Conservation (phyloP, 1,140 invertebrate genomes). For the Uloborus diversus region DNA sequence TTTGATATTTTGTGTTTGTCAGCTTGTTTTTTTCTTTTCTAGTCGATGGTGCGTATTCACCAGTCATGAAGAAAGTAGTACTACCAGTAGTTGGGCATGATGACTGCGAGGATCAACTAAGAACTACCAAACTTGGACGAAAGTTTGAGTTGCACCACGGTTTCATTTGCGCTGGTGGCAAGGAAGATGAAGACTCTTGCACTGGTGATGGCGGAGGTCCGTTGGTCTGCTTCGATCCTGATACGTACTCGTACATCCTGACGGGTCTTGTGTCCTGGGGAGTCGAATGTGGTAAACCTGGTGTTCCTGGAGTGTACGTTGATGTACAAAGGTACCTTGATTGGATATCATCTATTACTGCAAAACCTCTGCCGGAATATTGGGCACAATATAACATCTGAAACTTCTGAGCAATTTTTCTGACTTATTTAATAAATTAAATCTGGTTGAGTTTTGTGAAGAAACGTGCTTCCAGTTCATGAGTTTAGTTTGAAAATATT, state of each 20-base stretch:
- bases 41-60: slow-evolving; percentile 72
- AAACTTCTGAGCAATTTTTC: no score
- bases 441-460: no score
- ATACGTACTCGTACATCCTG: slow-evolving; percentile 67
- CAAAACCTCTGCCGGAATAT: slow-evolving; percentile 1
- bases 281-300: slow-evolving; percentile 72
- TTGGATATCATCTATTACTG: slow-evolving; percentile 66
- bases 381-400: no score
- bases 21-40: not conserved
- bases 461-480: no score
- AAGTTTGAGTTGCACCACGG: slow-evolving; percentile 67
- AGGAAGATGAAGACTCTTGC: slow-evolving; percentile 31
- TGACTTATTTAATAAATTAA: no score
- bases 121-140: slow-evolving; percentile 66
- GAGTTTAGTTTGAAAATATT: no score
- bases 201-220: slow-evolving; percentile 60
- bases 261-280: slow-evolving; percentile 80
- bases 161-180: slow-evolving; percentile 70
- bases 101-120: slow-evolving; percentile 67
- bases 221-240: slow-evolving; percentile 63
- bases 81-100: slow-evolving; percentile 69
- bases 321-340: slow-evolving; percentile 71
- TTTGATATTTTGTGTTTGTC: no score
- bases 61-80: slow-evolving; percentile 76
- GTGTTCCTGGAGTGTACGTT: slow-evolving; percentile 77